These are phyloP conservation scores for Sapayoa aenigma DNA, from an alignment of 2,113 vertebrate genomes.

Conservation along the genomic window DNA sequence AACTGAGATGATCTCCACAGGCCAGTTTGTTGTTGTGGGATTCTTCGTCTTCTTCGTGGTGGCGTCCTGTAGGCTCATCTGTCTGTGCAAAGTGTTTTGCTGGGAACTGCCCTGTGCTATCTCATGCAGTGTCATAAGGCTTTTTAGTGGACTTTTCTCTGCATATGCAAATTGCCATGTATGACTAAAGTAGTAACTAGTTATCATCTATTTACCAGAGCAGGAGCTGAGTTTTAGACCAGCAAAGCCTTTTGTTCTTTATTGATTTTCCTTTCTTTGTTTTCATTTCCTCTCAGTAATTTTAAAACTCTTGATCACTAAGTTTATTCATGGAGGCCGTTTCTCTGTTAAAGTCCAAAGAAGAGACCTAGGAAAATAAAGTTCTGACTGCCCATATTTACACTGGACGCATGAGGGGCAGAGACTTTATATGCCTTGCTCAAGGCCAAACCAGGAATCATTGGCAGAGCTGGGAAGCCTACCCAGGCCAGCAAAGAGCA, in stretches of 20 bases:
- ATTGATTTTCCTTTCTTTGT: neutral
- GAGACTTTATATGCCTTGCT: neutral
- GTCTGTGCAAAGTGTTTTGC: constrained; percentile 15
- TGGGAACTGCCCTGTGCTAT: neutral
- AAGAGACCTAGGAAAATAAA: neutral
- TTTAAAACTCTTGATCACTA: neutral
- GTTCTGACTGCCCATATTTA: neutral
- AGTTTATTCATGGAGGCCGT: neutral
- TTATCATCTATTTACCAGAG: neutral
- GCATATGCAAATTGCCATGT: neutral
- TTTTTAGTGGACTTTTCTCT: neutral
- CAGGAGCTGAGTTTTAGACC: neutral
- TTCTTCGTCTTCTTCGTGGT: neutral
- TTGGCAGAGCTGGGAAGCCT: neutral
- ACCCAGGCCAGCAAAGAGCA: neutral
- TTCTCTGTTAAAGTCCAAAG: neutral
- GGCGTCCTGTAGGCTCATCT: constrained; percentile 28
- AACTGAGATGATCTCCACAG: neutral
- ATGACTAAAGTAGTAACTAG: neutral
- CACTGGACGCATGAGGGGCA: neutral
- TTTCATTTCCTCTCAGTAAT: neutral
- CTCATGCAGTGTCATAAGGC: neutral
- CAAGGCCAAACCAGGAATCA: neutral
- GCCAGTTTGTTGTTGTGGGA: neutral
- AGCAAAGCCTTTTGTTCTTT: neutral